These are phyloP conservation scores for Promerops cafer DNA, from an alignment of 2,113 vertebrate species.

Conservation along the genomic window DNA sequence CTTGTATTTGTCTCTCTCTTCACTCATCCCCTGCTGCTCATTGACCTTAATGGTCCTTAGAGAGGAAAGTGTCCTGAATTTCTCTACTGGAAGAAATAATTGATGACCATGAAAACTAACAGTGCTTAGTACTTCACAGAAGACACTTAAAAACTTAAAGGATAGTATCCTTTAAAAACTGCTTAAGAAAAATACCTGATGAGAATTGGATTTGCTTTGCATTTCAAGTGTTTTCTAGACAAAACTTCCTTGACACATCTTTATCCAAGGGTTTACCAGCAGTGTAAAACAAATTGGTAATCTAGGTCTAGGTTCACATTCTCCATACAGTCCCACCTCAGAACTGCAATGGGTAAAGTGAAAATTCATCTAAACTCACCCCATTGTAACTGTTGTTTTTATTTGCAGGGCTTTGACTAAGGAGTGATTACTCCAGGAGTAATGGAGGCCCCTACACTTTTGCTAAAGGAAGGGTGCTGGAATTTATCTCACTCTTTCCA, in stretches of 20 bases:
- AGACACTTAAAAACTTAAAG: not conserved
- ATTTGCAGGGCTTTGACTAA: not conserved
- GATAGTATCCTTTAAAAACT: not conserved
- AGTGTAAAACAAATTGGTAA: not conserved
- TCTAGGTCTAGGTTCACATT: not conserved
- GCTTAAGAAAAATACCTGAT: not conserved
- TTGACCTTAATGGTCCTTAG: not conserved
- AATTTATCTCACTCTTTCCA: not conserved
- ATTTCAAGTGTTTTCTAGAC: not conserved
- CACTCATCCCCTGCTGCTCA: not conserved
- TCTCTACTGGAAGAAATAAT: not conserved
- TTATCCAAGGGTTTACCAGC: not conserved
- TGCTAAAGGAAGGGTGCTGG: not conserved
- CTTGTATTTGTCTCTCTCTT: not conserved
- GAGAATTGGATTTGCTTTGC: not conserved
- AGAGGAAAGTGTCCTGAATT: not conserved
- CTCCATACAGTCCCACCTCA: not conserved
- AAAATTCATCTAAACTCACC: not conserved
- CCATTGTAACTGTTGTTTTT: not conserved
- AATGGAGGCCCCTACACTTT: not conserved
- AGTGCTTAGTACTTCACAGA: not conserved
- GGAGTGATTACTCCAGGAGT: not conserved
- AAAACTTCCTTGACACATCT: not conserved
- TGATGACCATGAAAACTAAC: not conserved
- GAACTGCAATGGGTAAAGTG: not conserved